Conservation (phyloP, 2,113 vertebrate genomes). For the Rafetus swinhoei region DNA sequence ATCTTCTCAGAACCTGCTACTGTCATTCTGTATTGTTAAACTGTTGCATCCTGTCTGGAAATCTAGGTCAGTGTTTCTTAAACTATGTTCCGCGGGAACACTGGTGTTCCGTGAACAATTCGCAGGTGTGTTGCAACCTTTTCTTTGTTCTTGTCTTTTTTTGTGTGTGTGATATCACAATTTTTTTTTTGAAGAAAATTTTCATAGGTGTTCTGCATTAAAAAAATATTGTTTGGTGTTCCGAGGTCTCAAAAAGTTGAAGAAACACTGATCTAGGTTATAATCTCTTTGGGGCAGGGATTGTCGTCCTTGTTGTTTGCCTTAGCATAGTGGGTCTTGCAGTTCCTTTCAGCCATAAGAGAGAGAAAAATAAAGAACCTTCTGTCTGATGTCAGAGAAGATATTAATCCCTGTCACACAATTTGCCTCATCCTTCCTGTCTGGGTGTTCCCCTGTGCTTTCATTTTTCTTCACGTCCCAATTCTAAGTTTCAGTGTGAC, state of each 20-base stretch:
- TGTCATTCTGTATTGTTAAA: not conserved
- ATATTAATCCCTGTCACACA: not conserved
- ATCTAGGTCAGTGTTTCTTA: not conserved
- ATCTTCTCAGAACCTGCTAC: not conserved
- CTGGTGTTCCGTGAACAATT: no score
- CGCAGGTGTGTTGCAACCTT: no score
- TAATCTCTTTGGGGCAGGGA: not conserved
- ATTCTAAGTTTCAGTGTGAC: not conserved
- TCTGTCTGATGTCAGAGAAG: not conserved
- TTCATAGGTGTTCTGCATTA: no score
- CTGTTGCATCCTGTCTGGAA: not conserved
- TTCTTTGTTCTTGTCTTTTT: no score
- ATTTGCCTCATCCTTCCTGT: not conserved
- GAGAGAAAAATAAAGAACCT: not conserved
- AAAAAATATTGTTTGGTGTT: no score
- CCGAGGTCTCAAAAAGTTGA: no score
- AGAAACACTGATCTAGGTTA: no score
- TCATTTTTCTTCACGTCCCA: not conserved
- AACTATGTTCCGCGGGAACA: no score
- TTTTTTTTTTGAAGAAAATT: no score
- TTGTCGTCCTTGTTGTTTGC: not conserved
- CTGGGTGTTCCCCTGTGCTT: not conserved
- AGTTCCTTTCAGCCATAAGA: not conserved
- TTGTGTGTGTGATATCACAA: no score
- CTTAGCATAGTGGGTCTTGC: rapidly evolving